Base-by-base conservation (phyloP, 1,140 invertebrate species). In the Helicoverpa zea region DNA sequence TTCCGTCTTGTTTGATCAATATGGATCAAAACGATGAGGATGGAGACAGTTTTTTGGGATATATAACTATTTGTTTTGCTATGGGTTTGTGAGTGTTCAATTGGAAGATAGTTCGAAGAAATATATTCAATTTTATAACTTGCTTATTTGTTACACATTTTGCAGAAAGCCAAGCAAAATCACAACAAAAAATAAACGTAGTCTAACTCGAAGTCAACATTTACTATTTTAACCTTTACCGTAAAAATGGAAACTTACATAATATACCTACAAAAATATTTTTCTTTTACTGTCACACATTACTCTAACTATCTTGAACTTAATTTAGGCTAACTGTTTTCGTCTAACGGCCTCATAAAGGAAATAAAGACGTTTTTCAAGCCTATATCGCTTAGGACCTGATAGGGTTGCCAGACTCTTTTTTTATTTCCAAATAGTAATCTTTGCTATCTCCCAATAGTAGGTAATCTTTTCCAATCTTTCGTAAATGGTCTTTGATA, bases 351-450 rank as follows among this genome's bases (percentile, higher is more conserved):
- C 43, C 63, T 12, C 16, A 49, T 35, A 66, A n/a, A 11, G 43
- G 16, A 66, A 49, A 66, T 66, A 66, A 66, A 66, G 63, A 66
- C 43, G 16, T 66, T 66, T 66, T 49, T 49, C 16, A 18, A 49
- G 63, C 47, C 63, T 49, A 49, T 66, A 66, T 49, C 47, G 43
- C 63, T 16, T 66, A 49, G 18, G 63, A 47, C 43, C n/a, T 47
- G 16, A 66, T 66, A 66, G 63, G 35, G 63, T 66, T 66, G 35
- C 16, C 63, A 66, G 63, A 66, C 47, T 66, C 35, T 23, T 35
- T 47, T 66, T 66, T 47, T 66, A 16, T 66, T 66, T 47, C 47
- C 35, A 16, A 66, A 66, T 18, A 66, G 43, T 9, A 66, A 0
- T 1, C 35, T 47, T 9, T 47, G 14, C 11, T 66, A 66, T 66